Conservation (phyloP, 2,797 vertebrate genomes). For the Merluccius polli region DNA sequence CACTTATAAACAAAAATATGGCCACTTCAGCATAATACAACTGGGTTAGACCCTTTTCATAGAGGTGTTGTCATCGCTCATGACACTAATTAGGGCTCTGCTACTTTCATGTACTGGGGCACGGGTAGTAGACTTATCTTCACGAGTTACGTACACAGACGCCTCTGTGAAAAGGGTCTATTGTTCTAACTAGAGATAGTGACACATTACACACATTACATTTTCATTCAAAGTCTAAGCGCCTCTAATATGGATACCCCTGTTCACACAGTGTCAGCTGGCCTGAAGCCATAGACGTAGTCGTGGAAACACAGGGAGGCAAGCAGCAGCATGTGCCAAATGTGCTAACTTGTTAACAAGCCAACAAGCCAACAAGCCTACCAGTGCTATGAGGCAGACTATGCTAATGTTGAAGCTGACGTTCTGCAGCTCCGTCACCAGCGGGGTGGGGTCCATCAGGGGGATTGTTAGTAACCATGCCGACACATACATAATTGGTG, state of each 20-base stretch:
- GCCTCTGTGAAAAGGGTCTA: not conserved
- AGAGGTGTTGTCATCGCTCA: not conserved
- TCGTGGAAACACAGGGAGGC: not conserved
- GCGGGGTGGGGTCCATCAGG: constrained; percentile 85
- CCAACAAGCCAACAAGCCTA: constrained; percentile 53
- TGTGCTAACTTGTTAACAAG: not conserved
- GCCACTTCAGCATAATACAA: not conserved
- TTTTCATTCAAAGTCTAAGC: not conserved
- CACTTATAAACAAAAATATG: not conserved
- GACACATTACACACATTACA: not conserved
- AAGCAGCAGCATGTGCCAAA: not conserved
- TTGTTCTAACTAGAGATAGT: not conserved
- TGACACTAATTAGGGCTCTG: not conserved
- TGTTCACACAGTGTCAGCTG: not conserved
- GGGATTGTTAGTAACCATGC: constrained; percentile 95
- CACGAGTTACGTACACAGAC: too few species aligned
- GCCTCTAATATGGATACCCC: not conserved
- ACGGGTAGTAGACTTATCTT: not conserved
- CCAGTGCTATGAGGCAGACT: constrained; percentile 87
- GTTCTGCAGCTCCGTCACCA: constrained; percentile 85
- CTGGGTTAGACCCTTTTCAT: too few species aligned
- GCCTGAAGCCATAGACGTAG: not conserved
- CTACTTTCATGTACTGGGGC: not conserved
- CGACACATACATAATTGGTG: constrained; percentile 96
- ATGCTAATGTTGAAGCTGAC: constrained; percentile 97